Conservation (phyloP, 2,113 vertebrate species). For the Orthonyx spaldingii region DNA sequence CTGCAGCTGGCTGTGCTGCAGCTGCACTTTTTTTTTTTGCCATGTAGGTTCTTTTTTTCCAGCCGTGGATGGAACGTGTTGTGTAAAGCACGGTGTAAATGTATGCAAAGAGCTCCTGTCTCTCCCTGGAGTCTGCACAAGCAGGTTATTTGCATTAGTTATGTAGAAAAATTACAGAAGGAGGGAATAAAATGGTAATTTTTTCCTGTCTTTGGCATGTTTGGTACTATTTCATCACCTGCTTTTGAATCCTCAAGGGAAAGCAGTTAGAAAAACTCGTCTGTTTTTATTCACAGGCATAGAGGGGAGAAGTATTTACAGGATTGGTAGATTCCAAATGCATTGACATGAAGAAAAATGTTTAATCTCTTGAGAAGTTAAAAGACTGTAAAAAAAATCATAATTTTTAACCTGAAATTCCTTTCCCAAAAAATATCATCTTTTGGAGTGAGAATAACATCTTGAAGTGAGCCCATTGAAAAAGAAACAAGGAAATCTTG, state of each 20-base stretch:
- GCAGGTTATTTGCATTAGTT: neutral
- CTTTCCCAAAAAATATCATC: neutral
- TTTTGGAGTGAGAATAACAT: neutral
- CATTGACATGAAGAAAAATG: neutral
- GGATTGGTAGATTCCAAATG: neutral
- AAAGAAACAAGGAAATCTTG: neutral
- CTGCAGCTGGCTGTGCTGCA: neutral
- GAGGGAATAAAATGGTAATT: neutral
- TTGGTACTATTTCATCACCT: neutral
- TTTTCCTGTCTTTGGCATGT: neutral
- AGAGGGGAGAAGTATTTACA: neutral
- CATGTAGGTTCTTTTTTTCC: neutral
- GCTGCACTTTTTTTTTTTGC: neutral
- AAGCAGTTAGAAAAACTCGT: neutral
- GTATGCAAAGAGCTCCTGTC: neutral
- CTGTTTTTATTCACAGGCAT: neutral
- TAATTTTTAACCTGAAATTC: neutral
- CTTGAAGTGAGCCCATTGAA: neutral
- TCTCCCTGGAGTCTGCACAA: neutral
- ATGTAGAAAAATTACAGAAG: neutral
- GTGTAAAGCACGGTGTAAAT: neutral
- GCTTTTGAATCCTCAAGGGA: neutral
- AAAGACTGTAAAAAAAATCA: neutral
- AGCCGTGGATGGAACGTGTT: neutral
- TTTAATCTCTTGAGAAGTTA: neutral